A percentile compares a stretch with the other conserved stretches of the same genome.
phyloP scores from a whole-genome alignment of 2,888 invertebrate genomes.

The Epirrita christyi region DNA sequence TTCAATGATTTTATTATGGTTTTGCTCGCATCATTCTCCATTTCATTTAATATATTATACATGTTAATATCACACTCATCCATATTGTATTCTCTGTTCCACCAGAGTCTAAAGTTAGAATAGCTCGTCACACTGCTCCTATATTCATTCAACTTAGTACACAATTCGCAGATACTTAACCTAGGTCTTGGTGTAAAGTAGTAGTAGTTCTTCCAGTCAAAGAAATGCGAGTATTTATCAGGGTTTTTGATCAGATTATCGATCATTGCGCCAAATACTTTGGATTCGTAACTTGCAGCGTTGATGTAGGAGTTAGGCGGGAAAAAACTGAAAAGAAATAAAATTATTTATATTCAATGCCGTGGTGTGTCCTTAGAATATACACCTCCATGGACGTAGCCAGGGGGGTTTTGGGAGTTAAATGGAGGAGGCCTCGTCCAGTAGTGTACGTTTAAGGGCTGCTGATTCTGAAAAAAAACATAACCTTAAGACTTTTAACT shows the following conservation, averaged over 20 bases:
- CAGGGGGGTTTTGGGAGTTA: no score
- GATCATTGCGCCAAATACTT: slow-evolving; percentile 65
- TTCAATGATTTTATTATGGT: no score
- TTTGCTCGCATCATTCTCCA: no score
- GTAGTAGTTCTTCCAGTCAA: slow-evolving; percentile 74
- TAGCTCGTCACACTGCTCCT: slow-evolving; percentile 35
- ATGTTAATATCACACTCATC: no score
- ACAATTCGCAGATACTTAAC: slow-evolving; percentile 62
- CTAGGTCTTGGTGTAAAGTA: slow-evolving; percentile 54
- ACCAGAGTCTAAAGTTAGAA: slow-evolving; percentile 61
- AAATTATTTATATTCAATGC: not conserved
- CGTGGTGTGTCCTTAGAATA: no score
- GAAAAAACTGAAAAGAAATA: slow-evolving; percentile 63
- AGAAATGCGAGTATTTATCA: slow-evolving; percentile 60
- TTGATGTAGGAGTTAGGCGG: slow-evolving; percentile 72
- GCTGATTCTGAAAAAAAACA: no score
- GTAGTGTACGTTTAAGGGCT: no score
- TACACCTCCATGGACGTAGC: no score
- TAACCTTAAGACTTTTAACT: no score
- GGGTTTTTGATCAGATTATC: slow-evolving; percentile 65
- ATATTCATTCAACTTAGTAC: slow-evolving; percentile 56
- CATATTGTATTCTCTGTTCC: slow-evolving; percentile 60
- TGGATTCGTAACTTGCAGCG: slow-evolving; percentile 55
- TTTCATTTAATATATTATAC: no score
- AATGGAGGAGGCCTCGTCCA: no score